These are phyloP conservation scores for Megaceryle torquata DNA, from an alignment of 2,113 vertebrate species.

Conservation along the genomic window DNA sequence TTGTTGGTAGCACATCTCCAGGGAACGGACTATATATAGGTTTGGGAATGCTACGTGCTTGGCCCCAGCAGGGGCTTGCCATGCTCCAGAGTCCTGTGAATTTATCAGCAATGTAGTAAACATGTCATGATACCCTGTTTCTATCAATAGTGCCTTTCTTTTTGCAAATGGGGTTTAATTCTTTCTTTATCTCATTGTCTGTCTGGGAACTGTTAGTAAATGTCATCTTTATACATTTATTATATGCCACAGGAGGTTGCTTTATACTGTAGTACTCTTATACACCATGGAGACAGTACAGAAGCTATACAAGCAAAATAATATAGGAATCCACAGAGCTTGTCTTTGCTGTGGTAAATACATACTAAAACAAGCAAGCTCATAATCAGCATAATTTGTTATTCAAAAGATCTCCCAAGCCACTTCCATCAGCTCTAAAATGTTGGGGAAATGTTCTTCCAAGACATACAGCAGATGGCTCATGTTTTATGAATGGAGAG, in stretches of 20 bases:
- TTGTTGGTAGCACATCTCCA: background rate
- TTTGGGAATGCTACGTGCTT: background rate
- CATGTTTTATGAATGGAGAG: conserved; percentile 8
- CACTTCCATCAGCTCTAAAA: background rate
- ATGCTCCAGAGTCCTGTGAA: background rate
- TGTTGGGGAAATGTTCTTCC: background rate
- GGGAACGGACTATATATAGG: accelerated
- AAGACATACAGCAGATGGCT: background rate
- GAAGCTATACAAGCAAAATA: background rate
- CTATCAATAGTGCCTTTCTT: conserved; percentile 3
- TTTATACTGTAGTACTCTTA: background rate
- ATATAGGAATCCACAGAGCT: background rate
- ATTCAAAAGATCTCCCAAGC: background rate
- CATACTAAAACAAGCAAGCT: background rate
- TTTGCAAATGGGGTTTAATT: background rate
- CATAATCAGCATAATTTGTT: background rate
- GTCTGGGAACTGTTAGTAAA: background rate
- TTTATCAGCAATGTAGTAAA: background rate
- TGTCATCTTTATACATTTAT: background rate
- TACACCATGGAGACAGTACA: background rate
- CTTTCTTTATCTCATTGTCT: background rate
- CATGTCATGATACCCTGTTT: background rate
- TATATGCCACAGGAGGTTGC: background rate
- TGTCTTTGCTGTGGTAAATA: background rate
- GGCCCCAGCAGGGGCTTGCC: background rate